Percentiles rank a stretch among this genome's conserved stretches.
These are phyloP conservation scores for Magallana gigas DNA, from an alignment of 1,140 invertebrate species.

Conservation along the genomic window DNA sequence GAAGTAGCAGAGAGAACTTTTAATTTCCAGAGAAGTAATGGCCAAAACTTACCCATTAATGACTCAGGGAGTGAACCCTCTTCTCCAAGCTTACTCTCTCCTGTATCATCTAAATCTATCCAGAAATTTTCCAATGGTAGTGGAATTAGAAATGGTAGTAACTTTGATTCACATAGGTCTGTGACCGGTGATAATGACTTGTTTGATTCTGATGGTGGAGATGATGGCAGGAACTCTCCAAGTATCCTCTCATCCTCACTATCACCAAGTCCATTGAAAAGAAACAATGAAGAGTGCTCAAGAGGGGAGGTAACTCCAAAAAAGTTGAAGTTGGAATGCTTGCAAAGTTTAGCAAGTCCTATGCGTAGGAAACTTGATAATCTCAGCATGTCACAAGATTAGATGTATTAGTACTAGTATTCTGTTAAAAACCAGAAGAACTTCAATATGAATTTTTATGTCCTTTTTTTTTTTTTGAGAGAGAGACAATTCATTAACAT, in stretches of 20 bases:
- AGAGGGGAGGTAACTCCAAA: neutral
- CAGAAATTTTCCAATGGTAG: neutral
- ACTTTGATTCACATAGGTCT: neutral
- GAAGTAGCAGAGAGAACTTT: constrained; percentile 6
- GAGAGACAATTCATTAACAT: no score
- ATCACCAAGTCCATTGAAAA: neutral
- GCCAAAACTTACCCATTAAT: neutral
- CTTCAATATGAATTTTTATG: no score
- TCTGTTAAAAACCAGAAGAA: no score
- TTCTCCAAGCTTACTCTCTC: neutral
- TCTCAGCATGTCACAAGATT: constrained; percentile 31
- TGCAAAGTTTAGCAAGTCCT: neutral
- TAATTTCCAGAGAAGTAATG: neutral
- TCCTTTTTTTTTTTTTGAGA: no score
- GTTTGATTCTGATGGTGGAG: neutral
- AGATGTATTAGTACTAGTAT: no score
- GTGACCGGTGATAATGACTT: neutral
- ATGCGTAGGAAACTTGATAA: constrained; percentile 24
- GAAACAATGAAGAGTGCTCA: neutral
- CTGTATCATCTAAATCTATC: neutral
- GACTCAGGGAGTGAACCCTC: neutral
- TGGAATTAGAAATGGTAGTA: neutral
- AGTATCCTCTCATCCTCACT: neutral
- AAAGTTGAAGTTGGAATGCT: neutral
- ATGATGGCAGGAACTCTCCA: neutral